These are phyloP conservation scores for Drosophila tanythrix DNA, from an alignment of 2,888 invertebrate genomes.

Conservation along the genomic window DNA sequence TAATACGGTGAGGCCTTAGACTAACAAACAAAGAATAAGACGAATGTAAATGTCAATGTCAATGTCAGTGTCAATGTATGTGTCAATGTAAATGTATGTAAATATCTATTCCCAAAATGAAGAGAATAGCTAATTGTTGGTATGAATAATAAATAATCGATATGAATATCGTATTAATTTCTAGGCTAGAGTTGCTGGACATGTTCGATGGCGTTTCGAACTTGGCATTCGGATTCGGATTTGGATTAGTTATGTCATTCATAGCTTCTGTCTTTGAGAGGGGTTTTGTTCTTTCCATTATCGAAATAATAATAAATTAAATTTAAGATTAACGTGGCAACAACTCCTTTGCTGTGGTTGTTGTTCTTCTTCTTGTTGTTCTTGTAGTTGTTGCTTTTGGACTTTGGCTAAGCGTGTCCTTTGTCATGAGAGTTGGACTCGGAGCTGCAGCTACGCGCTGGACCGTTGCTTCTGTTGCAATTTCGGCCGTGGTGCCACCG, in stretches of 20 bases:
- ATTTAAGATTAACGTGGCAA: constrained; percentile 6
- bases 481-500: neutral
- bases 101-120: neutral
- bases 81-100: constrained; percentile 4
- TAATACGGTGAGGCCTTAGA: constrained; percentile 46
- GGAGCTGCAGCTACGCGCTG: constrained; percentile 2
- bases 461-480: neutral
- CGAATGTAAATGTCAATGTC: neutral
- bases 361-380: neutral
- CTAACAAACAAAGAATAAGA: constrained; percentile 24
- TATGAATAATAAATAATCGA: constrained; percentile 46
- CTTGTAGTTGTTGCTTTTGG: neutral
- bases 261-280: constrained; percentile 51
- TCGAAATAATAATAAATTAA: constrained; percentile 4
- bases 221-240: constrained; percentile 34
- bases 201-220: constrained; percentile 27
- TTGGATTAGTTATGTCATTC: constrained; percentile 33
- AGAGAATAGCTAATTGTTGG: neutral
- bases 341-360: neutral
- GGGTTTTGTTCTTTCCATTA: constrained; percentile 28
- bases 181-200: constrained; percentile 19
- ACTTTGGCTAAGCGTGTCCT: neutral
- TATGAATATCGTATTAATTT: neutral
- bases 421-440: neutral
- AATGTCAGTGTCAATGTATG: neutral